Conservation (phyloP, 2,797 vertebrate species). For the Phoxinus dragarum region DNA sequence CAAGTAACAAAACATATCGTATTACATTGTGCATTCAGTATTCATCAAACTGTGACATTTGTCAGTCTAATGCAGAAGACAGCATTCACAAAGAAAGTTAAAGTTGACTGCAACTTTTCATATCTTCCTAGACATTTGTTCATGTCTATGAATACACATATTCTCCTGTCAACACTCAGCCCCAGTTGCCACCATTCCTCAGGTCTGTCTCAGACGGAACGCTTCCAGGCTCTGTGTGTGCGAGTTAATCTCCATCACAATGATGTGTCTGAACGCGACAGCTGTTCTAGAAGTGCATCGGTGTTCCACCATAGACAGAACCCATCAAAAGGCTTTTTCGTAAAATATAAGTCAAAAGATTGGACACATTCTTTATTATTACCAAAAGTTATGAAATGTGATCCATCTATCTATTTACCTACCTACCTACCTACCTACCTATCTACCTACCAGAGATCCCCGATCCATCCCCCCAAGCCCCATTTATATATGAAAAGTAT, state of each 20-base stretch:
- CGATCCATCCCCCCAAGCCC: too few species aligned
- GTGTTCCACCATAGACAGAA: background rate
- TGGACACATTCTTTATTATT: background rate
- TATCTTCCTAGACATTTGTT: slow-evolving; percentile 29
- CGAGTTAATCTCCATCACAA: slow-evolving; percentile 55
- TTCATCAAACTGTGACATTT: slow-evolving; percentile 17
- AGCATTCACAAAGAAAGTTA: background rate
- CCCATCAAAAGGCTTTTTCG: background rate
- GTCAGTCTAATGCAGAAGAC: slow-evolving; percentile 5
- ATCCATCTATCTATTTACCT: too few species aligned
- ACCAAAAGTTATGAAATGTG: background rate
- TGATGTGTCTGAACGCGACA: slow-evolving; percentile 43
- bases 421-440: too few species aligned
- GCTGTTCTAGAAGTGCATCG: slow-evolving; percentile 24
- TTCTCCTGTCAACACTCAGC: slow-evolving; percentile 32
- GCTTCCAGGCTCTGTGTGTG: slow-evolving; percentile 25
- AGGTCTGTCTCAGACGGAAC: slow-evolving; percentile 34
- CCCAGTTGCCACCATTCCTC: slow-evolving; percentile 61
- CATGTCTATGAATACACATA: slow-evolving; percentile 28
- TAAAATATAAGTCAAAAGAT: background rate
- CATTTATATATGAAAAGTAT: too few species aligned
- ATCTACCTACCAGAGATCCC: too few species aligned
- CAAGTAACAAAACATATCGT: slow-evolving; percentile 18
- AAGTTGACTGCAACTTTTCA: slow-evolving; percentile 36
- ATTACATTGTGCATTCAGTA: slow-evolving; percentile 9